Evolutionary conservation across 2,113 vertebrate species (phyloP).

Genomic region (Caloenas nicobarica): DNA sequence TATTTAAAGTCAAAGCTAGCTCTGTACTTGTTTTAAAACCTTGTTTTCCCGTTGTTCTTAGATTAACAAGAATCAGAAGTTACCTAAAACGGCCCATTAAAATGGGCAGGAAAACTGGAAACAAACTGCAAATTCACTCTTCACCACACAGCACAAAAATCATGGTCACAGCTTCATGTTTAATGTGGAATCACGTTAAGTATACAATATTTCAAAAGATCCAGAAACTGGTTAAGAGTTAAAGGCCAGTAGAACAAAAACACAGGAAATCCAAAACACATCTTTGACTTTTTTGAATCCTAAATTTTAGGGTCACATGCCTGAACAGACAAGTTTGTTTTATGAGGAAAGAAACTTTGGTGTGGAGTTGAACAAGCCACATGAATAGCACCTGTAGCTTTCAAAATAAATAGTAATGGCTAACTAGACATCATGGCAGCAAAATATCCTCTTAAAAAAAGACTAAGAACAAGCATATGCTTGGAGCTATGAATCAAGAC

Average conservation of each 20-base stretch:
- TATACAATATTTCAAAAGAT: conserved; percentile 61
- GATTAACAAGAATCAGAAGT: neutral
- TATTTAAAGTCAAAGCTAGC: neutral
- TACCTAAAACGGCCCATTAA: neutral
- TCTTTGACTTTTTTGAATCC: conserved; percentile 43
- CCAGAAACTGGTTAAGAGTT: conserved; percentile 47
- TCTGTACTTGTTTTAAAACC: neutral
- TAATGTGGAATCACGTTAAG: conserved; percentile 66
- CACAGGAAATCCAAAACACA: conserved; percentile 42
- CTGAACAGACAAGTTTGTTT: neutral
- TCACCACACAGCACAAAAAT: conserved; percentile 31
- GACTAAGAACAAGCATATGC: neutral
- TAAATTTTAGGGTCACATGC: conserved; percentile 8
- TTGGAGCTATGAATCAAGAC: neutral
- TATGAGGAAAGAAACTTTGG: conserved; percentile 43
- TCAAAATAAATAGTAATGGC: conserved; percentile 49
- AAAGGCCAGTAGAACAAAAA: conserved; percentile 47
- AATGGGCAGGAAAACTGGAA: neutral
- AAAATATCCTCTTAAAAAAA: neutral
- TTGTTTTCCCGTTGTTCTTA: neutral
- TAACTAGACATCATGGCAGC: conserved; percentile 3
- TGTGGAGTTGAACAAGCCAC: conserved; percentile 44
- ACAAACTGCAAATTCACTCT: neutral
- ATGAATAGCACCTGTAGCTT: conserved; percentile 54
- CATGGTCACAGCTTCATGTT: conserved; percentile 64